Evolutionary conservation across 2,113 vertebrate species (phyloP).

Genomic region (Catharus fuscescens): DNA sequence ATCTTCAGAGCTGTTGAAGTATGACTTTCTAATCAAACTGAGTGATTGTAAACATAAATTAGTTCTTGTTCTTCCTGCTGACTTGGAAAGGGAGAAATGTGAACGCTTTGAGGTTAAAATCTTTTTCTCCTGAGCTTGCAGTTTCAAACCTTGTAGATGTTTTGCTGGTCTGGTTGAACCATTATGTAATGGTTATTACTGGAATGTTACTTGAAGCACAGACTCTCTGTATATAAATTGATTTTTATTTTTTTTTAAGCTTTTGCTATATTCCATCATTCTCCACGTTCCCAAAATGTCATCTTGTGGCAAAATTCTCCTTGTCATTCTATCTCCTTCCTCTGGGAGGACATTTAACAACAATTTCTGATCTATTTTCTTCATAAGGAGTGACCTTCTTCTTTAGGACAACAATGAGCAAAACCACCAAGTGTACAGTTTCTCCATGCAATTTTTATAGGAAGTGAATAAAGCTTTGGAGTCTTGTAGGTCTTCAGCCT

Average conservation of each 20-base stretch:
- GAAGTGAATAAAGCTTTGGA: not conserved
- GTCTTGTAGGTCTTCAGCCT: not conserved
- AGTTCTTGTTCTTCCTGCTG: constrained; percentile 61
- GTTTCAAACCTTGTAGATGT: not conserved
- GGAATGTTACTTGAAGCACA: not conserved
- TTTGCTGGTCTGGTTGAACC: constrained; percentile 6
- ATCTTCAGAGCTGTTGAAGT: constrained; percentile 61
- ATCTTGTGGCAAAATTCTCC: not conserved
- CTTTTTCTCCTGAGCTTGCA: constrained; percentile 38
- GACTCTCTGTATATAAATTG: not conserved
- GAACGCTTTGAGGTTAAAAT: constrained; percentile 1
- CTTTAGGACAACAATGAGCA: not conserved
- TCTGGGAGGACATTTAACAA: not conserved
- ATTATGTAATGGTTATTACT: not conserved
- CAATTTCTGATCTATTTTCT: not conserved
- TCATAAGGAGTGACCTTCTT: not conserved
- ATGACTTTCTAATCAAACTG: constrained; percentile 64
- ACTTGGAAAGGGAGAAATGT: constrained; percentile 45
- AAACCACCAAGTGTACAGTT: not conserved
- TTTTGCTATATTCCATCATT: not conserved
- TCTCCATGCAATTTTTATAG: not conserved
- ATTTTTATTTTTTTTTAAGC: not conserved
- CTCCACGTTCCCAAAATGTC: not conserved
- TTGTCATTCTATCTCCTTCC: not conserved
- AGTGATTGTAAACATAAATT: constrained; percentile 71